Conservation (phyloP, 2,888 invertebrate species). For the Zygogramma bicolorata region DNA sequence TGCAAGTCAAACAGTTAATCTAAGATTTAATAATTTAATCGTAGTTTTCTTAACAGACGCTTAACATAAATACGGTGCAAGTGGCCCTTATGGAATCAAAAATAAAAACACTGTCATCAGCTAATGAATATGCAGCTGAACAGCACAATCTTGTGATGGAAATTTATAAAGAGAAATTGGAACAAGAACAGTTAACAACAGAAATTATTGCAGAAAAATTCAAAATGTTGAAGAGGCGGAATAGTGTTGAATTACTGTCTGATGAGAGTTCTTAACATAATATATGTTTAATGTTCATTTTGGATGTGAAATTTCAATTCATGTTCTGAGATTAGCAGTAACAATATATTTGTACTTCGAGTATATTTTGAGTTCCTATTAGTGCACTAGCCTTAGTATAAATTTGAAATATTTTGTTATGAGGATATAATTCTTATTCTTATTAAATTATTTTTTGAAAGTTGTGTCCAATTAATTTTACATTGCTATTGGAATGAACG, state of each 20-base stretch:
- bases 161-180: conserved; percentile 1
- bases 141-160: not conserved
- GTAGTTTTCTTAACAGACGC: too few species aligned
- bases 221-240: not conserved
- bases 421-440: too few species aligned
- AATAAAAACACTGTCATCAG: not conserved
- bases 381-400: not conserved
- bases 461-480: too few species aligned
- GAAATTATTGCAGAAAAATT: not conserved
- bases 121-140: conserved; percentile 11
- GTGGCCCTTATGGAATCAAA: not conserved
- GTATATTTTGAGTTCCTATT: not conserved
- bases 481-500: too few species aligned
- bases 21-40: too few species aligned
- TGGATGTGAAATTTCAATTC: not conserved
- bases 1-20: too few species aligned
- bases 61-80: too few species aligned
- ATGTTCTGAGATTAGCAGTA: not conserved
- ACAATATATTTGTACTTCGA: not conserved
- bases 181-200: not conserved
- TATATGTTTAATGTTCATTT: too few species aligned
- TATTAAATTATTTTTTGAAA: too few species aligned
- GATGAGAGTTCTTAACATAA: too few species aligned
- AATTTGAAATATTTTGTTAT: too few species aligned
- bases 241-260: too few species aligned